Evolutionary conservation across 1,140 invertebrate species (phyloP).

Genomic region (Ceratina calcarata): DNA sequence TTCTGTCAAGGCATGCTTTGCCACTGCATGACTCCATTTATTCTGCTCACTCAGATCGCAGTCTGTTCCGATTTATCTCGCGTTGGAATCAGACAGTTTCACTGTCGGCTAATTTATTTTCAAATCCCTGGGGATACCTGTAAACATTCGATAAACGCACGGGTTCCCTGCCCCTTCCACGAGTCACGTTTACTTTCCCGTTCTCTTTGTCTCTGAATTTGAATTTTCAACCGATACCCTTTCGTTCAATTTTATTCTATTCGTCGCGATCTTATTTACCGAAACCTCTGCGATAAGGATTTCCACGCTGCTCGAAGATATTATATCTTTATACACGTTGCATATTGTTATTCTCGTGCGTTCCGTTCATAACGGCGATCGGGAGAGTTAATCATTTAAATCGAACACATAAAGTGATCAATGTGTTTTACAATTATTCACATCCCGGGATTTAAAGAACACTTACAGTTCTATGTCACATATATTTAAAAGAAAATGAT

Average conservation of each 20-base stretch:
- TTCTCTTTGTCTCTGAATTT: slow-evolving; percentile 4
- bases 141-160: not conserved
- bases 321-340: no score
- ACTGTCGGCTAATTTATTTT: not conserved
- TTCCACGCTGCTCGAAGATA: not conserved
- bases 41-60: slow-evolving; percentile 22
- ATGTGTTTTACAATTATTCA: not conserved
- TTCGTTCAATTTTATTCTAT: no score
- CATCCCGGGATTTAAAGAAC: no score
- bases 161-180: not conserved
- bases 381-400: no score
- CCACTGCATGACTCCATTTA: not conserved
- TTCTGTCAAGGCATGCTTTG: slow-evolving; percentile 63
- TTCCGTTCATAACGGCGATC: no score
- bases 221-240: slow-evolving; percentile 6
- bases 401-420: not conserved
- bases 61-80: slow-evolving; percentile 36
- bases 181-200: slow-evolving; percentile 14
- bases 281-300: not conserved
- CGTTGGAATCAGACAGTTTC: slow-evolving; percentile 5
- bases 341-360: no score
- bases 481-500: slow-evolving; percentile 1
- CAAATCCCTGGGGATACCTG: not conserved
- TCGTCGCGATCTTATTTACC: not conserved
- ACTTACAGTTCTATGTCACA: no score